Evolutionary conservation across 1,140 invertebrate genomes (phyloP).

Genomic region (Drosophila orena): DNA sequence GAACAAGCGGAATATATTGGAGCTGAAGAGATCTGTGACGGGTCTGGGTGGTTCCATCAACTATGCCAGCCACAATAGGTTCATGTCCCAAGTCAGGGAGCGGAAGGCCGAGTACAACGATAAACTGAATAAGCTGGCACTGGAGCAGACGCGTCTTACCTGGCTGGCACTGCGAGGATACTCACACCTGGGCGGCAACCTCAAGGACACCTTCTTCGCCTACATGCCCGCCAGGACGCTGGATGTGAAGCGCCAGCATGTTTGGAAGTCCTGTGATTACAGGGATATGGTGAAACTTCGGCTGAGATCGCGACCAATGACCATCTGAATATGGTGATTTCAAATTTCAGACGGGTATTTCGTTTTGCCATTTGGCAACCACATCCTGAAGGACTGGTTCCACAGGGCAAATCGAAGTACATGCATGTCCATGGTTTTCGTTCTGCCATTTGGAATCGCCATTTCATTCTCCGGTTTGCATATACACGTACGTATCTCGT

Average conservation of each 20-base stretch:
- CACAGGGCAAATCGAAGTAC: background rate
- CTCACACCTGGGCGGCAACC: conserved; percentile 21
- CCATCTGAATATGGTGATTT: background rate
- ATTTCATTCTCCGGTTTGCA: no score
- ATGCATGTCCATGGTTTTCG: background rate
- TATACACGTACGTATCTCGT: background rate
- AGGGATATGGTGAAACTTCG: conserved; percentile 25
- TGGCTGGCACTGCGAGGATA: conserved; percentile 63
- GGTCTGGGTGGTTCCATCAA: background rate
- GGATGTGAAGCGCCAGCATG: conserved; percentile 36
- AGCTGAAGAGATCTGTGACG: background rate
- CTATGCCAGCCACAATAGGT: background rate
- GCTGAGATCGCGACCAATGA: no score
- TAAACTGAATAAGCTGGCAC: conserved; percentile 29
- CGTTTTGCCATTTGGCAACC: background rate
- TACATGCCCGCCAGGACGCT: conserved; percentile 65
- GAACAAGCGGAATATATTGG: background rate
- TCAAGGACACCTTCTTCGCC: conserved; percentile 61
- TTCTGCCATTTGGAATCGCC: background rate
- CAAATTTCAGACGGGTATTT: background rate
- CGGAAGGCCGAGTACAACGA: conserved; percentile 5
- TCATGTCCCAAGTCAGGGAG: background rate
- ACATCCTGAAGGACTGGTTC: background rate
- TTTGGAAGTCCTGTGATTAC: conserved; percentile 25
- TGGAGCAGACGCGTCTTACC: conserved; percentile 45